phyloP scores from a whole-genome alignment of 2,888 invertebrate genomes.

The Zele albiditarsus region DNA sequence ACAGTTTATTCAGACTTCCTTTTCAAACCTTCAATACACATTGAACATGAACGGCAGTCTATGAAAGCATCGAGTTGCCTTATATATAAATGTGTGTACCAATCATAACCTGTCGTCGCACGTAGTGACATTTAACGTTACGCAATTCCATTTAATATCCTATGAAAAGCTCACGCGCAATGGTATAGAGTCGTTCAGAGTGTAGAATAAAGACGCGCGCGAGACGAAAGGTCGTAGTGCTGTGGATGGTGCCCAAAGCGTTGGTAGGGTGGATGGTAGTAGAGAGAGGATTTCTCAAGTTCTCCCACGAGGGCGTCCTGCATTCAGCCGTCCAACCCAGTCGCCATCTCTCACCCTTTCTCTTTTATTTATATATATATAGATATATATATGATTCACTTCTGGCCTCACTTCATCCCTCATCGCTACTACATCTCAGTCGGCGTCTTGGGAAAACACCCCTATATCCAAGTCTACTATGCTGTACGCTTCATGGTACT shows the following conservation, averaged over 20 bases:
- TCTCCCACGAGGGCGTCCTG: slow-evolving; percentile 56
- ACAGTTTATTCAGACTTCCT: neutral
- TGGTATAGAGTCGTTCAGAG: slow-evolving; percentile 47
- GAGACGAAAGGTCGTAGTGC: neutral
- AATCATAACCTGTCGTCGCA: slow-evolving; percentile 35
- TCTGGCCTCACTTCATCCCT: slow-evolving; percentile 9
- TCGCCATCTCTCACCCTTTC: slow-evolving; percentile 55
- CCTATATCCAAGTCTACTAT: slow-evolving; percentile 28
- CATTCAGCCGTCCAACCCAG: slow-evolving; percentile 71
- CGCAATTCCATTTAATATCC: slow-evolving; percentile 70
- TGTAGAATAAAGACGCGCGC: slow-evolving; percentile 63
- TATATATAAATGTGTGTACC: neutral
- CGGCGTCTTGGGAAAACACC: slow-evolving; percentile 23
- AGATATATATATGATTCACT: neutral
- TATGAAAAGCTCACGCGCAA: slow-evolving; percentile 62
- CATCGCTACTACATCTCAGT: slow-evolving; percentile 23
- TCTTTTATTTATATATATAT: slow-evolving; percentile 14
- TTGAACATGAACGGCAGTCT: neutral
- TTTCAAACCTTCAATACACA: neutral
- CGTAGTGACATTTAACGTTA: slow-evolving; percentile 65
- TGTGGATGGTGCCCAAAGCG: slow-evolving; percentile 35
- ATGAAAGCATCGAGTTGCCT: neutral
- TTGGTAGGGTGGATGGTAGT: slow-evolving; percentile 37
- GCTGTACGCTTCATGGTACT: slow-evolving; percentile 43
- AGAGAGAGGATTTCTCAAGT: slow-evolving; percentile 57